Base-by-base conservation (phyloP, 2,888 invertebrate genomes). In the Melanophora roralis region DNA sequence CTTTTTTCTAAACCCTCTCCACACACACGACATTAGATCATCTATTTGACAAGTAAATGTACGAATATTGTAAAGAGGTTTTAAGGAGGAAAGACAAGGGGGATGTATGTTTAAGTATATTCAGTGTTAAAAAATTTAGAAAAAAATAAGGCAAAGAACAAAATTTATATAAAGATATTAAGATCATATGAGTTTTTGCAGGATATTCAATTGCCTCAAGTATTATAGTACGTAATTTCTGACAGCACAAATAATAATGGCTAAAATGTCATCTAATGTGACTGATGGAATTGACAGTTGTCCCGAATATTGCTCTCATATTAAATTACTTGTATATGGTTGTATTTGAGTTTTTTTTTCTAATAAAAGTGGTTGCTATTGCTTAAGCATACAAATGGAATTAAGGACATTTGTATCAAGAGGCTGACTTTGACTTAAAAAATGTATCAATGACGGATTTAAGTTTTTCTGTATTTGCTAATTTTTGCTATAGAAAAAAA, bases 261-360 rank as follows among this genome's bases (percentile, higher is more conserved):
- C 82, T 82, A 80, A 82, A 78, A 82, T 78, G 82, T 82, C 82
- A 82, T 76, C 76, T 76, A 68, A 76, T 77, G 82, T 82, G 82
- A 82, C 82, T 82, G 82, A 82, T 82, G 82, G 81, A 80, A 82
- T 81, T 82, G 82, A 82, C 82, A 82, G 82, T 82, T 82, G 80
- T 71, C 75, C 64, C 68, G 55, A 62, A 67, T 53, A 65, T 3
- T 12, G 34, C 45, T 73, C 34, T 16, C 11, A n/a, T n/a, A n/a
- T n/a, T n/a, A n/a, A n/a, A n/a, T n/a, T n/a, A n/a, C 11, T 16
- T 36, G 9, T 11, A 40, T 14, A 32, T 19, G 16, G 14, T 34
- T 14, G 1, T 59, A 38, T 49, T 36, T 47, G 21, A n/a, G 21
- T 36, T 51, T 47, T 21, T n/a, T 21, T 19, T 62, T 21, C 1